phyloP scores from a whole-genome alignment of 1,140 invertebrate genomes.

The Drosophila cardini region DNA sequence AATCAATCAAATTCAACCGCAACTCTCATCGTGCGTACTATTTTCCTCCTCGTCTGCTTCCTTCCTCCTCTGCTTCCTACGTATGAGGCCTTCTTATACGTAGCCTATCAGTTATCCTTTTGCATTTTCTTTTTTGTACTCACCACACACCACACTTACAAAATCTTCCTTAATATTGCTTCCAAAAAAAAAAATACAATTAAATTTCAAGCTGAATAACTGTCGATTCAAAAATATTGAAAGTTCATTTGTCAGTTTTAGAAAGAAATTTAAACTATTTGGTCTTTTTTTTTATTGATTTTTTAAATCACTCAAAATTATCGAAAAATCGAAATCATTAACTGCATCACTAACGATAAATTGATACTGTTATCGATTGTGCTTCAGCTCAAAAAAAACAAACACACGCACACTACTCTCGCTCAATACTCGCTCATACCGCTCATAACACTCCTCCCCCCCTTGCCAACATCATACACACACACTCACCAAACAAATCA shows the following conservation, averaged over 20 bases:
- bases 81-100: slow-evolving; percentile 44
- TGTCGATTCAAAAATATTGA: slow-evolving; percentile 5
- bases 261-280: too few relatives aligned
- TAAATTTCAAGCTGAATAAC: slow-evolving; percentile 29
- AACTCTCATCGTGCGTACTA: slow-evolving; percentile 73
- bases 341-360: not conserved
- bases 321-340: not conserved
- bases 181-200: slow-evolving; percentile 15
- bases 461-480: slow-evolving; percentile 71
- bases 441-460: slow-evolving; percentile 72
- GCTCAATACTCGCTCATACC: slow-evolving; percentile 79
- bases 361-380: slow-evolving; percentile 29
- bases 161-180: slow-evolving; percentile 16
- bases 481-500: slow-evolving; percentile 37
- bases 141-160: slow-evolving; percentile 42
- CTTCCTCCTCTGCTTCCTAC: slow-evolving; percentile 51
- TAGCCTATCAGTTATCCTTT: slow-evolving; percentile 51
- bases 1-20: slow-evolving; percentile 61
- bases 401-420: slow-evolving; percentile 49
- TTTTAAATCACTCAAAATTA: not conserved
- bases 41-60: slow-evolving; percentile 56
- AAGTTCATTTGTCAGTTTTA: too few relatives aligned
- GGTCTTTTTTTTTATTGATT: not conserved
- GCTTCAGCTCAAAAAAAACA: slow-evolving; percentile 28
- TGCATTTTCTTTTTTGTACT: slow-evolving; percentile 57